These are phyloP conservation scores for Rhabdomys pumilio DNA, from an alignment of 2,797 vertebrate species.

Conservation along the genomic window DNA sequence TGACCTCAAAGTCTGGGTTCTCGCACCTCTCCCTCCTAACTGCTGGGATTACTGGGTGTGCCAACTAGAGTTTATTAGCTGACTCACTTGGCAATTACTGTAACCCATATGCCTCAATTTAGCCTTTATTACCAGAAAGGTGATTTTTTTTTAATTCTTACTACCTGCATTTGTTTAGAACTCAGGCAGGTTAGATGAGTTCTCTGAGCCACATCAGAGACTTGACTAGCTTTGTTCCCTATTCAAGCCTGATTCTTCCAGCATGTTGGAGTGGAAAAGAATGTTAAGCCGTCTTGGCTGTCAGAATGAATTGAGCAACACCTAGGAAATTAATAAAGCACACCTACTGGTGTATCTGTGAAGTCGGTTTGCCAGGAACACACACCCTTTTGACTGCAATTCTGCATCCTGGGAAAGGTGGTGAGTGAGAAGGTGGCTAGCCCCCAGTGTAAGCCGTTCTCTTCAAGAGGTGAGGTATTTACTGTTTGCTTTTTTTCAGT, in stretches of 20 bases:
- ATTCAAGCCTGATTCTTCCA: background rate
- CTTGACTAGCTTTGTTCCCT: background rate
- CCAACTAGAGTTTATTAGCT: background rate
- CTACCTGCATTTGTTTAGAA: constrained; percentile 25
- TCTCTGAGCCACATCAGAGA: constrained; percentile 27
- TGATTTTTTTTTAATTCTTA: background rate
- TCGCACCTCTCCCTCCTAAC: background rate
- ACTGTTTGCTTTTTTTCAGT: constrained; percentile 13
- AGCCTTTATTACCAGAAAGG: background rate
- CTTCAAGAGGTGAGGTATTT: constrained; percentile 14
- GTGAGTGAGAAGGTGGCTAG: background rate
- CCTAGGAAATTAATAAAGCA: background rate
- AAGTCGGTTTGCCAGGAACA: background rate
- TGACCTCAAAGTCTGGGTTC: background rate
- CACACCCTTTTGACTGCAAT: background rate
- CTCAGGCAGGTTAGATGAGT: background rate
- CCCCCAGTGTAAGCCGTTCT: background rate
- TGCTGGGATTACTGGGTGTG: background rate
- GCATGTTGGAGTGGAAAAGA: background rate
- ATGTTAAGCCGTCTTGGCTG: background rate
- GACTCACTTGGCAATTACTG: background rate
- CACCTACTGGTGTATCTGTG: background rate
- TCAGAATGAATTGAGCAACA: background rate
- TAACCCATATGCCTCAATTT: background rate
- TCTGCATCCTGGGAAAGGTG: background rate